Conservation (phyloP, 2,888 invertebrate species). For the Salpingus planirostris region DNA sequence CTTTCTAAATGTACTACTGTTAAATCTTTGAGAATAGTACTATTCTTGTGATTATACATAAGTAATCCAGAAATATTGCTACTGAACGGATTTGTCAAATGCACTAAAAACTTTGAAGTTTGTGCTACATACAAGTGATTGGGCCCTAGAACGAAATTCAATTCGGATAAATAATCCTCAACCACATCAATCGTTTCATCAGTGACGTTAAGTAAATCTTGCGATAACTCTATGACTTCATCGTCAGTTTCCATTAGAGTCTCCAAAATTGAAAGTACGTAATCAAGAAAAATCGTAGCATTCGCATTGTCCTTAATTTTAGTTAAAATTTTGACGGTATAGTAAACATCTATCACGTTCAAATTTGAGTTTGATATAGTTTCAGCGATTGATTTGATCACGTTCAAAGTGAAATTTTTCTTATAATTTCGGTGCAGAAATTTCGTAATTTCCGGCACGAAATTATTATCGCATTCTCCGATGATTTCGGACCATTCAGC, state of each 20-base stretch:
- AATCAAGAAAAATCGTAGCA: constrained; percentile 12
- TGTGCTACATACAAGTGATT: constrained; percentile 9
- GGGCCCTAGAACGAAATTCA: constrained; percentile 3
- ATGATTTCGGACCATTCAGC: constrained; percentile 46
- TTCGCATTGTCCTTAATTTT: no score
- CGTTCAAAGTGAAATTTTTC: not conserved
- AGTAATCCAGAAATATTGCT: constrained; percentile 48
- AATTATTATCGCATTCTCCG: constrained; percentile 23
- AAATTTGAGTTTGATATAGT: constrained; percentile 21
- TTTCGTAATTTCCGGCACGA: constrained; percentile 17
- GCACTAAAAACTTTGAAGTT: constrained; percentile 42
- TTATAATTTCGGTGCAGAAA: not conserved
- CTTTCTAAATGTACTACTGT: no score
- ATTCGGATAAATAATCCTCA: constrained; percentile 47
- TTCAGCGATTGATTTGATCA: not conserved
- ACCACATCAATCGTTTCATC: constrained; percentile 53
- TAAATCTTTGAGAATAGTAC: constrained; percentile 32
- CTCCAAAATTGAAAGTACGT: constrained; percentile 47
- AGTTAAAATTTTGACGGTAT: constrained; percentile 24
- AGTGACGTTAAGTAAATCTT: constrained; percentile 52
- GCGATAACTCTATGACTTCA: constrained; percentile 36
- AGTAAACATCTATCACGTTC: constrained; percentile 29
- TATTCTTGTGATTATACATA: constrained; percentile 24
- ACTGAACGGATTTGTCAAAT: constrained; percentile 45
- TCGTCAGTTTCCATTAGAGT: constrained; percentile 31